Percentiles rank a stretch among this genome's conserved stretches.
These are phyloP conservation scores for Pangasius mekongensis DNA, from an alignment of 2,797 vertebrate species.

Conservation along the genomic window DNA sequence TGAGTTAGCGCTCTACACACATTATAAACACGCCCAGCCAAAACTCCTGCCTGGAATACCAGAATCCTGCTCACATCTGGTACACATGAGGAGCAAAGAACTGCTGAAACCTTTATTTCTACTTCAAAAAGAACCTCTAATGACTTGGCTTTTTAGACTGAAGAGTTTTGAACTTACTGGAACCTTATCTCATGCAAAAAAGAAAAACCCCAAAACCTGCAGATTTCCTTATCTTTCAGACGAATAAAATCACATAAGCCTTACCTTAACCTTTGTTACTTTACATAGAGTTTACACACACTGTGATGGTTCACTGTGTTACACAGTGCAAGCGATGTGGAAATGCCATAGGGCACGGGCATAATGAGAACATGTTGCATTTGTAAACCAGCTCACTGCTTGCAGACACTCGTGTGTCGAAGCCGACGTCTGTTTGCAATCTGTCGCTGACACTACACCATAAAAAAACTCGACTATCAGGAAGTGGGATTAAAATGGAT, in stretches of 20 bases:
- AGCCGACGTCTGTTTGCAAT: background rate
- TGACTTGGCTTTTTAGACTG: background rate
- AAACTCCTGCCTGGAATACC: background rate
- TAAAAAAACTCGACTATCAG: background rate
- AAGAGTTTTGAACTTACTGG: background rate
- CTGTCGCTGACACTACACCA: background rate
- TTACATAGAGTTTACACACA: background rate
- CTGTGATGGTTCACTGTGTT: background rate
- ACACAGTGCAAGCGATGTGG: background rate
- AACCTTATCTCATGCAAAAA: background rate
- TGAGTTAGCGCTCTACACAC: background rate
- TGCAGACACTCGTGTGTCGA: background rate
- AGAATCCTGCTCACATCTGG: background rate
- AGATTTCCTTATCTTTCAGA: no score
- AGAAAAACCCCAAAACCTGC: background rate
- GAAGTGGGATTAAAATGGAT: background rate
- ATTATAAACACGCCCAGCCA: background rate
- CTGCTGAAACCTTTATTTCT: background rate
- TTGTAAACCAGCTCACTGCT: background rate
- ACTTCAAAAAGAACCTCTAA: conserved; percentile 11
- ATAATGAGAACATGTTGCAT: background rate
- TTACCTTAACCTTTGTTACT: background rate
- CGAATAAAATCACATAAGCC: background rate
- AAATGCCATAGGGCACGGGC: no score
- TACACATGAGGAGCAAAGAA: background rate